Conservation (phyloP, 2,797 vertebrate species). For the Coluber constrictor region DNA sequence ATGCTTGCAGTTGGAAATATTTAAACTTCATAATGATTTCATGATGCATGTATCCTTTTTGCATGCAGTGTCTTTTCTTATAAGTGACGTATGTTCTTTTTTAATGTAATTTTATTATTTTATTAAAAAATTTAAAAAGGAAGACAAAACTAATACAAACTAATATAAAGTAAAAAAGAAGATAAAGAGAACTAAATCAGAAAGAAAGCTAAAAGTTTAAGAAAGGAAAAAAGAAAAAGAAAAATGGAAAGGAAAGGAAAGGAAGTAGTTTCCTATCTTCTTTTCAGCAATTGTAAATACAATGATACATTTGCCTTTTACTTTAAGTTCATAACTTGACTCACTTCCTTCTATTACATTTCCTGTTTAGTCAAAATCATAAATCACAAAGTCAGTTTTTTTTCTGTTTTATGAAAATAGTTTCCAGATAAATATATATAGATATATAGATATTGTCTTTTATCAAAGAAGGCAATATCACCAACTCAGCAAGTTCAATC, state of each 20-base stretch:
- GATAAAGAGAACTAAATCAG: neutral
- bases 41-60: neutral
- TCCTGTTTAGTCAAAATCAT: neutral
- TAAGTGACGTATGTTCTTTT: neutral
- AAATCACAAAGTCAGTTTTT: neutral
- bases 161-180: neutral
- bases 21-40: neutral
- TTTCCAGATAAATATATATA: neutral
- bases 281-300: neutral
- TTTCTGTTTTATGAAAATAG: neutral
- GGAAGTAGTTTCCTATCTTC: neutral
- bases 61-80: neutral
- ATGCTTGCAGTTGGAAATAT: neutral
- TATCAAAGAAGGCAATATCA: neutral
- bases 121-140: neutral
- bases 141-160: neutral
- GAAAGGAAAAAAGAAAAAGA: neutral
- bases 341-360: neutral
- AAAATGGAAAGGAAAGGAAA: neutral
- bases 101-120: neutral
- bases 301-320: neutral
- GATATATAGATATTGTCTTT: neutral
- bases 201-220: neutral
- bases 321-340: neutral
- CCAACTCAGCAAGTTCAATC: neutral